These are phyloP conservation scores for Saturnia japonica DNA, from an alignment of 2,888 invertebrate genomes.

Conservation along the genomic window DNA sequence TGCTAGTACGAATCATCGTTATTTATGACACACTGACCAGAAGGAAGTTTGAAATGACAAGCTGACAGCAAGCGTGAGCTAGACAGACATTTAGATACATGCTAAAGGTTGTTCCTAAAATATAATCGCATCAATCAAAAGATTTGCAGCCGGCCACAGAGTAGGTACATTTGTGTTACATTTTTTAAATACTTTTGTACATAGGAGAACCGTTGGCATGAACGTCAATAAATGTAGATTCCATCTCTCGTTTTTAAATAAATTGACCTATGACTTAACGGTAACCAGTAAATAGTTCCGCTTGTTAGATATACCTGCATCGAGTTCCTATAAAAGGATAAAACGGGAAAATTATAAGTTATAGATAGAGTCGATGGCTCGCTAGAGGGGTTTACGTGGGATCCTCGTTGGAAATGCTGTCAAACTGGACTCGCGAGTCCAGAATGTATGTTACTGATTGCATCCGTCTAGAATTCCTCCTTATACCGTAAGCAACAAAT, in stretches of 20 bases:
- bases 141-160: constrained; percentile 1
- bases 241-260: not conserved
- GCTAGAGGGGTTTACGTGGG: constrained; percentile 42
- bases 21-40: constrained; percentile 61
- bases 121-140: not conserved
- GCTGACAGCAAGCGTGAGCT: constrained; percentile 51
- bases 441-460: constrained; percentile 53
- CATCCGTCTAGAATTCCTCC: constrained; percentile 52
- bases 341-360: constrained; percentile 35
- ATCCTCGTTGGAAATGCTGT: constrained; percentile 58
- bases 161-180: no score
- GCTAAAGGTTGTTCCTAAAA: not conserved
- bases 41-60: constrained; percentile 49
- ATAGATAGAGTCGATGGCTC: constrained; percentile 31
- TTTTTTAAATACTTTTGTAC: no score
- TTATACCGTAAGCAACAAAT: constrained; percentile 26
- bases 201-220: not conserved
- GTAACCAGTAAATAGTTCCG: constrained; percentile 8
- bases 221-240: constrained; percentile 14
- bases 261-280: constrained; percentile 3
- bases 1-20: not conserved
- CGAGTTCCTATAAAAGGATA: constrained; percentile 30
- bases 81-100: constrained; percentile 28
- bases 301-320: constrained; percentile 6
- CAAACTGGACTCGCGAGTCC: constrained; percentile 52